A percentile compares a stretch with the other conserved stretches of the same genome.
phyloP scores from a whole-genome alignment of 2,797 vertebrate species.

The Hydrolagus colliei region DNA sequence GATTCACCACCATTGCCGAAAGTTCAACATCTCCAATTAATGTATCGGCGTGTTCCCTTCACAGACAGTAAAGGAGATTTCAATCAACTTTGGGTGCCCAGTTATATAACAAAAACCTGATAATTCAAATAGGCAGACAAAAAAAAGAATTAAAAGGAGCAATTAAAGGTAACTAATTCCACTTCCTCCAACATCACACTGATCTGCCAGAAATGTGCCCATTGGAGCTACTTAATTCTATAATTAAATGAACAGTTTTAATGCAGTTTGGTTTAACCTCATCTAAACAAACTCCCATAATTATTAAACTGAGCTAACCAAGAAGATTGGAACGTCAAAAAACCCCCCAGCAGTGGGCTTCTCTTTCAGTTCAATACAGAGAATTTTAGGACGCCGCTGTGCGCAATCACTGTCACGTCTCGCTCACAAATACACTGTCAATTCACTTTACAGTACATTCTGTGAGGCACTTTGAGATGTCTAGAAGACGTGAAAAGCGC shows the following conservation, averaged over 20 bases:
- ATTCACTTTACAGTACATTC: too few species aligned
- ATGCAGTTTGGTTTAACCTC: background rate
- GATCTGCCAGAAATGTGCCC: background rate
- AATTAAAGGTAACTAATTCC: constrained; percentile 30
- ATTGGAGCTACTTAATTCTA: constrained; percentile 11
- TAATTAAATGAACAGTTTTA: constrained; percentile 24
- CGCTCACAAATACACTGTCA: too few species aligned
- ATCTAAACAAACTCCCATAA: constrained; percentile 3
- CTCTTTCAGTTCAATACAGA: background rate
- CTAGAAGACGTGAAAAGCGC: too few species aligned
- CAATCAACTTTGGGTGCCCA: constrained; percentile 5
- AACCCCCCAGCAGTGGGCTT: background rate
- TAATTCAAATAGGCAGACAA: constrained; percentile 19
- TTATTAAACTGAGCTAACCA: constrained; percentile 25
- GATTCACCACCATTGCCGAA: background rate
- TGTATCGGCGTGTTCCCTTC: background rate
- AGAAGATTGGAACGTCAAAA: background rate
- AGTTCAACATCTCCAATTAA: background rate
- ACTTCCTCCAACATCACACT: constrained; percentile 2
- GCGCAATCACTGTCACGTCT: too few species aligned
- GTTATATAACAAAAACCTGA: background rate
- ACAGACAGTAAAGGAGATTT: constrained; percentile 6
- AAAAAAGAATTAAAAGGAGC: constrained; percentile 9
- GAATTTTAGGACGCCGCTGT: too few species aligned
- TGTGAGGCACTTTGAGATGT: too few species aligned